phyloP scores from a whole-genome alignment of 2,888 invertebrate species.

The Glyphotaelius pellucidus region DNA sequence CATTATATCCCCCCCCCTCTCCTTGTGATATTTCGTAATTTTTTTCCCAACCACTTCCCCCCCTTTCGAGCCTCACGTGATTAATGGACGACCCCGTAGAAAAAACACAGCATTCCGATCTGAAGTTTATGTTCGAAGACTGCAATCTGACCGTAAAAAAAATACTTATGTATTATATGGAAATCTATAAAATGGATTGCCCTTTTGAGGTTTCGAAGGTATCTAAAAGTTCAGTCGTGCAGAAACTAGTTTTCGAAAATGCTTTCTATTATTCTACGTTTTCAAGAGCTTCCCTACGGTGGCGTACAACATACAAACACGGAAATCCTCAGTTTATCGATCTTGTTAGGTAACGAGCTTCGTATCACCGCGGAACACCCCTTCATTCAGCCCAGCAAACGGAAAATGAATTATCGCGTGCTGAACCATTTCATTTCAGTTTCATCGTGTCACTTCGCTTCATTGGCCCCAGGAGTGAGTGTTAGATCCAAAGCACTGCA shows the following conservation, averaged over 20 bases:
- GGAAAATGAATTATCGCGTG: slow-evolving; percentile 42
- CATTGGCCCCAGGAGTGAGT: slow-evolving; percentile 29
- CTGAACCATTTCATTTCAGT: slow-evolving; percentile 17
- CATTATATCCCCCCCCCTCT: no score
- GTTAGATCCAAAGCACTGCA: neutral
- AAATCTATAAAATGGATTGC: neutral
- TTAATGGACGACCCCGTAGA: no score
- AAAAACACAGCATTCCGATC: no score
- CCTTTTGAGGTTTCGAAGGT: neutral
- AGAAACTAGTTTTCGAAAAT: neutral
- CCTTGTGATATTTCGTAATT: no score
- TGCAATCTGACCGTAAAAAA: neutral
- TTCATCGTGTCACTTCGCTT: slow-evolving; percentile 6
- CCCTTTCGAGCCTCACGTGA: no score
- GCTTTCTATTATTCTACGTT: neutral
- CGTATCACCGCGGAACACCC: slow-evolving; percentile 8
- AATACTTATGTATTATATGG: neutral
- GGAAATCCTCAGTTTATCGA: neutral
- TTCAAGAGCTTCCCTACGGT: neutral
- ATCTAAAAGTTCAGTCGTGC: neutral
- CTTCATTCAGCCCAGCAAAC: slow-evolving; percentile 40
- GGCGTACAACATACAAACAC: neutral
- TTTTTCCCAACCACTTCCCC: no score
- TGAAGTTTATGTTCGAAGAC: no score
- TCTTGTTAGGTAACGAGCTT: neutral